phyloP scores from a whole-genome alignment of 2,113 vertebrate genomes.

The Ondatra zibethicus region DNA sequence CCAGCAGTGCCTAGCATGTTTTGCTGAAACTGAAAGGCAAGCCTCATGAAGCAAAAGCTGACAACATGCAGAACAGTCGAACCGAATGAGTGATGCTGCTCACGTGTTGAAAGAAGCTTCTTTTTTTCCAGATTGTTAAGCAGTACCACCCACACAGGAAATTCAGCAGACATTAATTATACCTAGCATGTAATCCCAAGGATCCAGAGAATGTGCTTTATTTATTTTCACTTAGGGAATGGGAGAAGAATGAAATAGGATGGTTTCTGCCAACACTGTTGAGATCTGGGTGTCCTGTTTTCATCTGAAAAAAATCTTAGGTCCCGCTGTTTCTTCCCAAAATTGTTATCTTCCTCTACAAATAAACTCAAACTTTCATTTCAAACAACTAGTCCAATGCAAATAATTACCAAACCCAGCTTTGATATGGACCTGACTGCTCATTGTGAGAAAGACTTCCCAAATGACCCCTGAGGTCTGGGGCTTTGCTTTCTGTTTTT shows the following conservation, averaged over 20 bases:
- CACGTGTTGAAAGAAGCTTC: constrained; percentile 56
- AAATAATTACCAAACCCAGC: constrained; percentile 48
- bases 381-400: constrained; percentile 51
- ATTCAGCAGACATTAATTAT: constrained; percentile 74
- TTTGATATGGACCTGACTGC: not conserved
- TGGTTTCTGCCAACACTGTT: not conserved
- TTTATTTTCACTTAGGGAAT: constrained; percentile 63
- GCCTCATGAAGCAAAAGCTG: not conserved
- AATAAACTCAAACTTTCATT: constrained; percentile 63
- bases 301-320: constrained; percentile 46
- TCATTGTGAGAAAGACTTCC: constrained; percentile 40
- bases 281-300: constrained; percentile 59
- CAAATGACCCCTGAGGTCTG: not conserved
- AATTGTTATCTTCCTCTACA: constrained; percentile 65
- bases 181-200: constrained; percentile 49
- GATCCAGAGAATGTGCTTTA: constrained; percentile 51
- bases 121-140: constrained; percentile 53
- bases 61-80: not conserved
- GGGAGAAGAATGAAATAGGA: constrained; percentile 35
- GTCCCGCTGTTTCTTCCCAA: constrained; percentile 40
- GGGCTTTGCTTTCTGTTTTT: not conserved
- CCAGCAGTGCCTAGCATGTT: not conserved
- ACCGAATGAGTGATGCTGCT: constrained; percentile 48
- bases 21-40: not conserved
- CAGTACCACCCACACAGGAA: constrained; percentile 74